Evolutionary conservation across 2,113 vertebrate genomes (phyloP), one percentile per base, ranked within the genome.

Genomic region (Rissa tridactyla): DNA sequence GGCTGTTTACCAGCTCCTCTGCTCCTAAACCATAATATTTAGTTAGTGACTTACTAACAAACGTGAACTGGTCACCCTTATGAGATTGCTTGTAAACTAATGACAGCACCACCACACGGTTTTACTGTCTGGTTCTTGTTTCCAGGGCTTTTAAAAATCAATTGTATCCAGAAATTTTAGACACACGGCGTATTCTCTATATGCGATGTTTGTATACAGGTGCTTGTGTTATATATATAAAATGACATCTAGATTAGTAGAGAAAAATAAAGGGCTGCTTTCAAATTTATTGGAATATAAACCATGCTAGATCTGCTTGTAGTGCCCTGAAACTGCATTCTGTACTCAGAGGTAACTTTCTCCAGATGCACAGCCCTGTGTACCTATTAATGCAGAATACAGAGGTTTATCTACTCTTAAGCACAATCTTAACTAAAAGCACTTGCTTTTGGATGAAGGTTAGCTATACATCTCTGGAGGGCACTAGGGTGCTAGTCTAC

Each of bases 21-120:
- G 78, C 75, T 93, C 95, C 82, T 62, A 83, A 91, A 84, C 95
- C 91, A 79, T 78, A 96, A 93, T 96, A 96, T 93, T 96, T 97
- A 71, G 79, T 87, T 96, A 96, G 88, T 84, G 86, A 94, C 75
- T 96, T 95, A 90, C 89, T 96, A 90, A 96, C 81, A 91, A 93
- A 94, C 90, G 75, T 85, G 61, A 92, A 85, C 80, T 95, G 51
- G 88, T 94, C 32, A 51, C 5, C 9, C 7, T 27, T 29, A 20
- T 20, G 26, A 64, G n/a, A 46, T 34, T 29, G 40, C 7, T 54
- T 61, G 9, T 34, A 64, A 58, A 40, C 7, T 13, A 34, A 29
- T 26, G n/a, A 47, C 14, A 54, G 38, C 27, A 47, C 15, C 8
- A 16, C 21, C 29, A 10, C 13, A 20, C 16, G 29, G 13, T 32